phyloP scores from a whole-genome alignment of 1,140 invertebrate genomes.

The Trypoxylus dichotomus region DNA sequence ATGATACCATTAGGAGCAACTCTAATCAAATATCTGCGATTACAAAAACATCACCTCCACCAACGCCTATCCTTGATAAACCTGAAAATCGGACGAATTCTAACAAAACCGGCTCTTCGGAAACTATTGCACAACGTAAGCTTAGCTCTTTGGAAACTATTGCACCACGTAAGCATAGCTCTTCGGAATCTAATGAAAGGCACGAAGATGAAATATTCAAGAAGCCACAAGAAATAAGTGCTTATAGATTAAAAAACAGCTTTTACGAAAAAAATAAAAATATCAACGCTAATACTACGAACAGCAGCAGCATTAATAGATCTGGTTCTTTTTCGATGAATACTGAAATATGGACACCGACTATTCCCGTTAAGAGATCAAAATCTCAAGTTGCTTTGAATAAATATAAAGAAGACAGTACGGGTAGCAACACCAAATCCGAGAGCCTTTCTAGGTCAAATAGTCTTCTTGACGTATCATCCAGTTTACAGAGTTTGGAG shows the following conservation, averaged over 20 bases:
- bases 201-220: constrained; percentile 31
- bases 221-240: constrained; percentile 36
- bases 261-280: constrained; percentile 29
- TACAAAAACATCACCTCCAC: background rate
- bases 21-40: constrained; percentile 3
- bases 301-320: constrained; percentile 33
- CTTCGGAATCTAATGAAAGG: background rate
- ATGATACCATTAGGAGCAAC: constrained; percentile 52
- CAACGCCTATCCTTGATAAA: background rate
- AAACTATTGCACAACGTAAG: too few relatives aligned
- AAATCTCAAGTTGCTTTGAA: constrained; percentile 51
- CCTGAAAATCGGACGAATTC: background rate
- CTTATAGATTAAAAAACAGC: constrained; percentile 30
- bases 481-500: constrained; percentile 53
- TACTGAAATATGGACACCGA: constrained; percentile 36
- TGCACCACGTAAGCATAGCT: background rate
- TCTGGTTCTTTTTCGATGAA: constrained; percentile 50
- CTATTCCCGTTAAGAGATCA: constrained; percentile 49
- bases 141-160: background rate
- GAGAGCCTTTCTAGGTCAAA: constrained; percentile 41
- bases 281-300: background rate
- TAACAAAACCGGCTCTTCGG: background rate
- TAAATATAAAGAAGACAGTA: constrained; percentile 37
- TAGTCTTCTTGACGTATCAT: constrained; percentile 49
- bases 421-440: constrained; percentile 18